Percentiles rank a stretch among this genome's conserved stretches.
Evolutionary conservation across 1,140 invertebrate species (phyloP).

Genomic region (Bathynomus jamesi): DNA sequence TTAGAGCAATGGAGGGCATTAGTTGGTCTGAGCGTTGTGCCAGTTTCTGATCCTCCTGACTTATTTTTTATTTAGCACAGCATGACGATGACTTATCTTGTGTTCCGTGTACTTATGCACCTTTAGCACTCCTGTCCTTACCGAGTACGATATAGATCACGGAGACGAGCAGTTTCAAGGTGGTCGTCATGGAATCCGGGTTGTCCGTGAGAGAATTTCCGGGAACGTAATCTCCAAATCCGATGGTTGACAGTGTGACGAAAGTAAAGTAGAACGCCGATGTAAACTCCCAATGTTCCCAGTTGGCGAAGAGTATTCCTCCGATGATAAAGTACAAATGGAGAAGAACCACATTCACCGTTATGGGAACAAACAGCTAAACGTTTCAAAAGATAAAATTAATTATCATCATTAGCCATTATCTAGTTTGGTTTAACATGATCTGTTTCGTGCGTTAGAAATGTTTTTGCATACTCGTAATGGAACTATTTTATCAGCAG

Average conservation of each 20-base stretch:
- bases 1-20: too few species aligned
- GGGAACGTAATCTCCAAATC: slow-evolving; percentile 49
- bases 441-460: too few species aligned
- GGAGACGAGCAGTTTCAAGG: slow-evolving; percentile 33
- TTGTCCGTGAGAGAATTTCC: slow-evolving; percentile 37
- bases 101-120: too few species aligned
- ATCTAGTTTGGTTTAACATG: background rate
- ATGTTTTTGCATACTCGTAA: background rate
- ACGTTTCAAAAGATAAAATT: background rate
- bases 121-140: too few species aligned
- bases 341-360: slow-evolving; percentile 45
- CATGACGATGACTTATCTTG: too few species aligned
- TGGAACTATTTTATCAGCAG: background rate
- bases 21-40: too few species aligned
- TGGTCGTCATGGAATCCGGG: slow-evolving; percentile 37
- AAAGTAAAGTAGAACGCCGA: slow-evolving; percentile 49
- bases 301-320: slow-evolving; percentile 28
- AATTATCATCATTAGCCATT: background rate
- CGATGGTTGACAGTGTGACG: slow-evolving; percentile 48
- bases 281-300: slow-evolving; percentile 43
- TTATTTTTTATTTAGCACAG: too few species aligned
- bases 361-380: slow-evolving; percentile 36
- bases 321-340: slow-evolving; percentile 46
- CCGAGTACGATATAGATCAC: slow-evolving; percentile 49
- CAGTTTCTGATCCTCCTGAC: too few species aligned